Evolutionary conservation across 2,888 invertebrate genomes (phyloP), one percentile per base, ranked within the genome.

Genomic region (Melinopterus prodromus): DNA sequence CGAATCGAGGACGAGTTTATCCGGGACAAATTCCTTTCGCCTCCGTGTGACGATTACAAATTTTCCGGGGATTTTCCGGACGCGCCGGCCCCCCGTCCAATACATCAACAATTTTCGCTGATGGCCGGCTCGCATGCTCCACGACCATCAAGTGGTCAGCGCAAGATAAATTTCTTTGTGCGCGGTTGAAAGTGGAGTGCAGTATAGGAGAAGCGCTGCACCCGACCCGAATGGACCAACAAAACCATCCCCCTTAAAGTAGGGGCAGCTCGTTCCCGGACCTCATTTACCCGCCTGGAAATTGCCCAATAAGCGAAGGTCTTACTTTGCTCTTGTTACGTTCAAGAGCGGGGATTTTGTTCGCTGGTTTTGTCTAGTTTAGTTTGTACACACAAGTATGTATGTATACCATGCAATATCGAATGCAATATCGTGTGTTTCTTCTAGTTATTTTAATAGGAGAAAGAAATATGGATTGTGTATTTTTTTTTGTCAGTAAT

Each of bases 31-130:
- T 53, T 53, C 53, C 53, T 53, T 53, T 12, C 9, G 53, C 53
- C 3, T 53, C 53, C 53, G 53, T 12, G 53, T 53, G 53, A 53
- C 53, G 53, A 53, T 53, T 53, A 53, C 53, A 53, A 53, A 53
- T 53, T 53, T 53, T 53, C 53, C 53, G 53, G 53, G 53, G 53
- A 53, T 53, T 53, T 53, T 12, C 53, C 53, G 53, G 12, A 4
- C 53, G 53, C 9, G 26, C 26, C 26, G 53, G 26, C 26, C 26
- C 3, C 53, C 12, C 53, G 53, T 53, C 53, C 53, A 53, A 53
- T 53, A 53, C 53, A 53, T 53, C 53, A 53, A 53, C 53, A 53
- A 53, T 53, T 53, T 53, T 53, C 53, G 53, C 53, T 53, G 53
- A 53, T 53, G 53, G 53, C 53, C 53, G 5, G 7, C 53, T 53